Conservation (phyloP, 2,797 vertebrate genomes). For the Rhynchonycteris naso region DNA sequence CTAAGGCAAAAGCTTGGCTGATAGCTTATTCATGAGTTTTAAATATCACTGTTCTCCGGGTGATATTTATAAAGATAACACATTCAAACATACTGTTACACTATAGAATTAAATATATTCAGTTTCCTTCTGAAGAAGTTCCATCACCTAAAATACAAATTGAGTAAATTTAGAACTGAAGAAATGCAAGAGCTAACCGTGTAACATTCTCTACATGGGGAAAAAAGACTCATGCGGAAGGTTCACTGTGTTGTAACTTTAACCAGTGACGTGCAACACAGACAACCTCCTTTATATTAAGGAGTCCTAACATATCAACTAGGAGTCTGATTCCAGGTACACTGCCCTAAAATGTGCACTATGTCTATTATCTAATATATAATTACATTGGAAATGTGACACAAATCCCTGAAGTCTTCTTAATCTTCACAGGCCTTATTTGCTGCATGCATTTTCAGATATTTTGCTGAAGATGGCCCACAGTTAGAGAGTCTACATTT, state of each 20-base stretch:
- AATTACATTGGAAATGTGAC: background rate
- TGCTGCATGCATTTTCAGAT: background rate
- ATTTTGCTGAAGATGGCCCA: constrained; percentile 33
- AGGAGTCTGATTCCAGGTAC: constrained; percentile 5
- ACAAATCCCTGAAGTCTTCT: background rate
- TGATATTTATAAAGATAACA: constrained; percentile 15
- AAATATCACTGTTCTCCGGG: background rate
- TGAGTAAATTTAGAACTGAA: background rate
- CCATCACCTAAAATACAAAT: background rate
- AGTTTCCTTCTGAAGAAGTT: constrained; percentile 42
- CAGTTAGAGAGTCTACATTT: background rate
- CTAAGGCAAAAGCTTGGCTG: background rate
- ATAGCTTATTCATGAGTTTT: background rate
- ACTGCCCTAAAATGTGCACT: background rate
- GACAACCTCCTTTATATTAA: background rate
- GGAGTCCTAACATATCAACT: background rate
- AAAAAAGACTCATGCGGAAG: background rate
- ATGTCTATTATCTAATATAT: background rate
- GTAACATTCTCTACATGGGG: background rate
- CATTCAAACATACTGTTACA: background rate
- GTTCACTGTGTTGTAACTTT: background rate
- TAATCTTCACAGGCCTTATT: constrained; percentile 9
- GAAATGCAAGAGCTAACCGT: background rate
- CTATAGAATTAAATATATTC: background rate
- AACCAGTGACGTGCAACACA: background rate